Evolutionary conservation across 2,888 invertebrate species (phyloP).

Genomic region (Pterostichus madidus): DNA sequence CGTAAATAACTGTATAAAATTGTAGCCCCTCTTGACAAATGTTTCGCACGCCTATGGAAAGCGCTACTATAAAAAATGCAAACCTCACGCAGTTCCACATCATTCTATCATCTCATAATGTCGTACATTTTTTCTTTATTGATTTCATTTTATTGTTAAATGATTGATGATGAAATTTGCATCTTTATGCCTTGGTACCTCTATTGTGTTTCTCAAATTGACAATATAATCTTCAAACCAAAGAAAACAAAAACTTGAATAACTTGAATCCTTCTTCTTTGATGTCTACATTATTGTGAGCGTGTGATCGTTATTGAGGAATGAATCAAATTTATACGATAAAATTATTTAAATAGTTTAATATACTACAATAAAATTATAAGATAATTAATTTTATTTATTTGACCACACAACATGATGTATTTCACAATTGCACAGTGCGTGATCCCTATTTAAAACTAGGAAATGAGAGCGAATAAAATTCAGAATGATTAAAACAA

Average conservation of each 20-base stretch:
- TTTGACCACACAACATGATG: too few species aligned
- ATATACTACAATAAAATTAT: slow-evolving; percentile 6
- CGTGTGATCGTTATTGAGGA: not conserved
- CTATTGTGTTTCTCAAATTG: slow-evolving; percentile 45
- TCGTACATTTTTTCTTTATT: slow-evolving; percentile 41
- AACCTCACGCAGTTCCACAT: slow-evolving; percentile 12
- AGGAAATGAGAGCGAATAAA: too few species aligned
- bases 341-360: slow-evolving; percentile 10
- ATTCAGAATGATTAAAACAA: too few species aligned
- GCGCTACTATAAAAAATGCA: not conserved
- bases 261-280: not conserved
- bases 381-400: slow-evolving; percentile 1
- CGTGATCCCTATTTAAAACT: too few species aligned
- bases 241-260: not conserved
- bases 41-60: slow-evolving; percentile 10
- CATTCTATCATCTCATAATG: slow-evolving; percentile 44
- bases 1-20: too few species aligned
- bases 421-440: too few species aligned
- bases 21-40: not conserved
- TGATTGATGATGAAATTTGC: slow-evolving; percentile 52
- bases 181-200: slow-evolving; percentile 9
- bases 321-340: not conserved
- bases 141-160: slow-evolving; percentile 47
- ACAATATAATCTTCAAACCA: slow-evolving; percentile 29
- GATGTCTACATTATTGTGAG: slow-evolving; percentile 22